phyloP scores from a whole-genome alignment of 2,888 invertebrate genomes.

The Escarpia spicata region DNA sequence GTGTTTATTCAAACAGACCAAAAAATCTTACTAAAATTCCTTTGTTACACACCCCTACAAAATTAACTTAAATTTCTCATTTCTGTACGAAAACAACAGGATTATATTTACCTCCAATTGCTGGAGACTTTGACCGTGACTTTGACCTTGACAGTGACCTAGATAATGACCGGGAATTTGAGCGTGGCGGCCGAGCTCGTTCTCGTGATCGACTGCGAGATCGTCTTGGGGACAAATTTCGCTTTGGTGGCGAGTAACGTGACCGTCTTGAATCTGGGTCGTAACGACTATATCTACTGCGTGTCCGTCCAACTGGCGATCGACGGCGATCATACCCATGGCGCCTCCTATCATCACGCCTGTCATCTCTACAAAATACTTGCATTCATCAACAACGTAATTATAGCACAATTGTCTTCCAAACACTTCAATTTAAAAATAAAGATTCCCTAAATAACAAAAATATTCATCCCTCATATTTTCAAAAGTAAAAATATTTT shows the following conservation, averaged over 20 bases:
- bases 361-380: slow-evolving; percentile 24
- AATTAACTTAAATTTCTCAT: neutral
- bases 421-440: too few relatives aligned
- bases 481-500: too few relatives aligned
- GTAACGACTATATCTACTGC: slow-evolving; percentile 29
- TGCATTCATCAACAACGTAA: neutral
- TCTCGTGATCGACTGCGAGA: slow-evolving; percentile 42
- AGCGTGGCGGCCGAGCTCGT: slow-evolving; percentile 41
- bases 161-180: slow-evolving; percentile 53
- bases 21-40: too few relatives aligned
- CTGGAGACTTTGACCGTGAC: slow-evolving; percentile 32
- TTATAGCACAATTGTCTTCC: too few relatives aligned
- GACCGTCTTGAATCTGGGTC: slow-evolving; percentile 24
- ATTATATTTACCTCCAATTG: neutral
- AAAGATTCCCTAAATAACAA: too few relatives aligned
- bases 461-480: too few relatives aligned
- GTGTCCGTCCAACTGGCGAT: slow-evolving; percentile 22
- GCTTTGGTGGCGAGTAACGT: slow-evolving; percentile 47
- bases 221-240: slow-evolving; percentile 64
- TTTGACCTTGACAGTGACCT: slow-evolving; percentile 45
- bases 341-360: slow-evolving; percentile 21
- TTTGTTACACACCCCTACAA: too few relatives aligned
- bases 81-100: neutral
- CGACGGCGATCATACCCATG: slow-evolving; percentile 23
- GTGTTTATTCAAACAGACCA: too few relatives aligned